A percentile compares a stretch with the other conserved stretches of the same genome.
phyloP scores from a whole-genome alignment of 2,113 vertebrate genomes.

The Caretta caretta region DNA sequence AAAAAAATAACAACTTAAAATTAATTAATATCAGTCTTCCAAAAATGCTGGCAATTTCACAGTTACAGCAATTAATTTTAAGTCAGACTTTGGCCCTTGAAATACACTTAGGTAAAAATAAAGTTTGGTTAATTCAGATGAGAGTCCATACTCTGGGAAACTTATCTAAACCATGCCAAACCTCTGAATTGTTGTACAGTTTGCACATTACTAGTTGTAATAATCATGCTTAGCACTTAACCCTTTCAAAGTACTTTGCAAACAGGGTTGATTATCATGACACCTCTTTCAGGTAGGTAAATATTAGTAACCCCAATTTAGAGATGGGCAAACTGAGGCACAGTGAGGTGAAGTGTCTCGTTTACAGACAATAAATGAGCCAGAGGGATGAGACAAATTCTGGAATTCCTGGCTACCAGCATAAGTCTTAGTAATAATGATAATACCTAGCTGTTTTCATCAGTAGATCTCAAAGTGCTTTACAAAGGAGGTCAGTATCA shows the following conservation, averaged over 20 bases:
- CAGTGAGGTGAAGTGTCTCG: not conserved
- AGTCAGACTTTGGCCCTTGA: not conserved
- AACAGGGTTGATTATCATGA: not conserved
- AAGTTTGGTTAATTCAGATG: not conserved
- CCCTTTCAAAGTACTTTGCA: not conserved
- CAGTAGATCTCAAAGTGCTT: not conserved
- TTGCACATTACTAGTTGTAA: not conserved
- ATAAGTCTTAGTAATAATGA: not conserved
- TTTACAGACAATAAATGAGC: not conserved
- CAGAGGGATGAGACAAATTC: not conserved
- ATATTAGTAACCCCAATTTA: not conserved
- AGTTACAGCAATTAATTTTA: not conserved
- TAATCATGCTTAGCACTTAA: not conserved
- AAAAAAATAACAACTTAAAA: not conserved
- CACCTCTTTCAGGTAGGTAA: not conserved
- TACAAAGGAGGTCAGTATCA: not conserved
- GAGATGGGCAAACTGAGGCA: not conserved
- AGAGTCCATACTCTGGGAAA: not conserved
- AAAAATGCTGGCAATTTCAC: not conserved
- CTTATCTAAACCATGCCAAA: not conserved
- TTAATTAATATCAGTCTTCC: constrained; percentile 34
- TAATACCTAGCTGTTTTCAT: not conserved
- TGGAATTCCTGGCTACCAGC: not conserved
- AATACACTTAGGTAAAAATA: not conserved
- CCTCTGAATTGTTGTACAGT: not conserved